These are phyloP conservation scores for Mongoloraphidia duomilia DNA, from an alignment of 2,888 invertebrate species.

Conservation along the genomic window DNA sequence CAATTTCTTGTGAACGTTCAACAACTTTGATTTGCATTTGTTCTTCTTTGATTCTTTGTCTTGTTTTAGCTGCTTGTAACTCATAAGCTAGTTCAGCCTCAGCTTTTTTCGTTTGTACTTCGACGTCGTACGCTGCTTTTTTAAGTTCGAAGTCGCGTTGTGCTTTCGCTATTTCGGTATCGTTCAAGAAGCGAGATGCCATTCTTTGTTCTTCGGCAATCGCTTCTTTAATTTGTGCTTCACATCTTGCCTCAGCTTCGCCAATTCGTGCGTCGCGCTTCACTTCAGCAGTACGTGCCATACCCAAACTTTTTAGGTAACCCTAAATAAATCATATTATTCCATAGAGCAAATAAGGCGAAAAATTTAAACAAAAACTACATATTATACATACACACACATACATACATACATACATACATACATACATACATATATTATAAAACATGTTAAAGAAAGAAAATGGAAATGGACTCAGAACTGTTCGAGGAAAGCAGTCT, in stretches of 20 bases:
- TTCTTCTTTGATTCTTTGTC: constrained; percentile 90
- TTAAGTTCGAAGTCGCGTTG: constrained; percentile 93
- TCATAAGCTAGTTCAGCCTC: constrained; percentile 91
- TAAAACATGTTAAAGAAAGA: background rate
- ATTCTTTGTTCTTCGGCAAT: constrained; percentile 93
- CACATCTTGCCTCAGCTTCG: constrained; percentile 88
- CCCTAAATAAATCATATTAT: constrained; percentile 38
- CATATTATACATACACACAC: too few species aligned
- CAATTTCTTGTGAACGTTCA: constrained; percentile 84
- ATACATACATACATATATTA: constrained; percentile 3
- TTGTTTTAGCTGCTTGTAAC: constrained; percentile 88
- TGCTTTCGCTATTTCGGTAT: constrained; percentile 94
- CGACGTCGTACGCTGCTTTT: constrained; percentile 92
- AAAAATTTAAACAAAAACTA: background rate
- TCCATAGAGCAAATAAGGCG: background rate
- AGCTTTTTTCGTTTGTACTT: constrained; percentile 88
- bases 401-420: constrained; percentile 3
- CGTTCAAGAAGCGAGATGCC: constrained; percentile 87
- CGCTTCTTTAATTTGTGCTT: constrained; percentile 86
- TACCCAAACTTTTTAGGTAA: constrained; percentile 85
- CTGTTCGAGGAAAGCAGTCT: too few species aligned
- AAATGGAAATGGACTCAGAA: too few species aligned
- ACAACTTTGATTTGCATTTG: constrained; percentile 93
- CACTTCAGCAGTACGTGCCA: constrained; percentile 89
- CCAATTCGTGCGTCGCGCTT: constrained; percentile 93